phyloP scores from a whole-genome alignment of 1,140 invertebrate species.

The Calliphora vicina region DNA sequence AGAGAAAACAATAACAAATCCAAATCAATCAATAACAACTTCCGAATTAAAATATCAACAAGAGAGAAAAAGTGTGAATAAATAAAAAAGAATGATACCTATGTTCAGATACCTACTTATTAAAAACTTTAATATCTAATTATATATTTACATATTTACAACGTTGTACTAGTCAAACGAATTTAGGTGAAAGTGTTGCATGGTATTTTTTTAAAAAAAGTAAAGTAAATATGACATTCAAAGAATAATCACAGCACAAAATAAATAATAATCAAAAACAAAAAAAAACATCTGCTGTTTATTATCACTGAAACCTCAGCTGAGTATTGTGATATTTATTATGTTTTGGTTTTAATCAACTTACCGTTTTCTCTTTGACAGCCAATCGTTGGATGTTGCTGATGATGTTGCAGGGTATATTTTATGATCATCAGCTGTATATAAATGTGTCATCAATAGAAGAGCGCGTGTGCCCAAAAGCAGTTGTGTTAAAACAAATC shows the following conservation, averaged over 20 bases:
- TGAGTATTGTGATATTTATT: background rate
- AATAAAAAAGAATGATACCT: too few relatives aligned
- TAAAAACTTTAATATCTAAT: too few relatives aligned
- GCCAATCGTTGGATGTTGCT: background rate
- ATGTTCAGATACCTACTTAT: too few relatives aligned
- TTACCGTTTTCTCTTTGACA: background rate
- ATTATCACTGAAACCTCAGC: constrained; percentile 9
- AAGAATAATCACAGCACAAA: background rate
- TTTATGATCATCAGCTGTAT: background rate
- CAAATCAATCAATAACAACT: background rate
- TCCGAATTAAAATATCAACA: background rate
- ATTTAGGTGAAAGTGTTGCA: too few relatives aligned
- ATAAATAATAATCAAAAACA: background rate
- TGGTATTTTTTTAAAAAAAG: background rate
- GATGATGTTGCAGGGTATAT: background rate
- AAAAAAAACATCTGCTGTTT: background rate
- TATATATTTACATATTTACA: too few relatives aligned
- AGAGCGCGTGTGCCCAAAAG: background rate
- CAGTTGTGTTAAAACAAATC: background rate
- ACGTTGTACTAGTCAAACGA: too few relatives aligned
- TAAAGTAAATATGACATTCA: background rate
- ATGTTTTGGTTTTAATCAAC: constrained; percentile 9
- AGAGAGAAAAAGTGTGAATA: too few relatives aligned
- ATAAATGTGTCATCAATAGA: constrained; percentile 5
- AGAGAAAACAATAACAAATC: background rate